A percentile compares a stretch with the other conserved stretches of the same genome.
phyloP scores from a whole-genome alignment of 2,797 vertebrate species.

The Huso huso region DNA sequence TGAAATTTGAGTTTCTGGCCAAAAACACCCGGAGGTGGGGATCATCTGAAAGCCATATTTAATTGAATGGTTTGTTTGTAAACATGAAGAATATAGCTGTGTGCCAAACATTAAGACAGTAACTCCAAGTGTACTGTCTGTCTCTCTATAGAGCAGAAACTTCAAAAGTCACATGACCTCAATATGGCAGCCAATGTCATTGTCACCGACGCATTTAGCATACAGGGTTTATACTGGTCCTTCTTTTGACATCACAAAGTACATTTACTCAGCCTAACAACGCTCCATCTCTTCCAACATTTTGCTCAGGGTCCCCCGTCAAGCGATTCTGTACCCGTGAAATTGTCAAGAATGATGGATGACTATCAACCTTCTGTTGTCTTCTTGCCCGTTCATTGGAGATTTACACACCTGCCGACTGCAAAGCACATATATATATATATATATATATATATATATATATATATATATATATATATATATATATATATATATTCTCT shows the following conservation, averaged over 20 bases:
- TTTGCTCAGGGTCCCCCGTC: conserved; percentile 64
- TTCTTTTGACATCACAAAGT: conserved; percentile 74
- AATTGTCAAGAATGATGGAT: conserved; percentile 94
- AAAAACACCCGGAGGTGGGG: too few relatives aligned
- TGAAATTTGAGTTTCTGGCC: too few relatives aligned
- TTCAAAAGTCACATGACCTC: too few relatives aligned
- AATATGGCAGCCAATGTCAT: too few relatives aligned
- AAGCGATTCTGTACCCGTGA: conserved; percentile 79
- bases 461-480: conserved; percentile 23
- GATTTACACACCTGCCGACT: conserved; percentile 81
- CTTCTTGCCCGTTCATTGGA: conserved; percentile 80
- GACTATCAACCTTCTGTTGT: conserved; percentile 93
- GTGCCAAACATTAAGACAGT: too few relatives aligned
- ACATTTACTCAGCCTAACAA: conserved; percentile 78
- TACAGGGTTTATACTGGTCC: conserved; percentile 25
- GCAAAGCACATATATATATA: conserved; percentile 53
- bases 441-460: conserved; percentile 31
- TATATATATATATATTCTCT: conserved; percentile 23
- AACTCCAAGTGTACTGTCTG: too few relatives aligned
- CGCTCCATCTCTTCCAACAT: conserved; percentile 71
- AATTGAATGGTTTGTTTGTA: too few relatives aligned
- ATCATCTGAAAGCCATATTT: too few relatives aligned
- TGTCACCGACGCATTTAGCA: too few relatives aligned
- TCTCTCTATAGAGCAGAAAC: too few relatives aligned
- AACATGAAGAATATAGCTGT: too few relatives aligned